phyloP scores from a whole-genome alignment of 2,797 vertebrate genomes.

The Monodelphis domestica region DNA sequence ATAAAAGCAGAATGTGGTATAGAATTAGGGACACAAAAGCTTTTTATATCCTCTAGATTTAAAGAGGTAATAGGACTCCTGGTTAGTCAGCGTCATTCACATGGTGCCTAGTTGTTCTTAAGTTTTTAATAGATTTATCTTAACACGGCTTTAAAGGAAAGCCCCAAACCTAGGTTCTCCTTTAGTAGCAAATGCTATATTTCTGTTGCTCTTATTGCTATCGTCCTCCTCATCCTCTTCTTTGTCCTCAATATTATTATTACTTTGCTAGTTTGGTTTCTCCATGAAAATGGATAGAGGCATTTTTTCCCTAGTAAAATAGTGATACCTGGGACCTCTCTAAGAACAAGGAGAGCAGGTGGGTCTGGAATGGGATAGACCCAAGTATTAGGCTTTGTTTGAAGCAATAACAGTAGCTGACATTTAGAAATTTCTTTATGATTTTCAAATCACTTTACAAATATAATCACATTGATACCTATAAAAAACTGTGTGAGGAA shows the following conservation, averaged over 20 bases:
- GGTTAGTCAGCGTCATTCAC: not conserved
- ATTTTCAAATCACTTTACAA: too few relatives aligned
- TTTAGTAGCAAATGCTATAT: not conserved
- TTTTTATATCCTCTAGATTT: conserved; percentile 3
- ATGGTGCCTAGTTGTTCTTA: not conserved
- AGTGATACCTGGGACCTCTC: not conserved
- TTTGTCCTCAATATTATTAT: too few relatives aligned
- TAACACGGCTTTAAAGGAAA: not conserved
- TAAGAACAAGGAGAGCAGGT: not conserved
- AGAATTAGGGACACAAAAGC: not conserved
- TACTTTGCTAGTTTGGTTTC: not conserved
- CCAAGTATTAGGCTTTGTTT: not conserved
- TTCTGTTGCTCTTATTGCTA: not conserved
- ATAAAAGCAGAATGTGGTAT: not conserved
- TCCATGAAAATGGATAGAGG: not conserved
- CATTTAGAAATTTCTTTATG: too few relatives aligned
- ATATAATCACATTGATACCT: too few relatives aligned
- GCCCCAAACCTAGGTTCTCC: not conserved
- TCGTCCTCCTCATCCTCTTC: too few relatives aligned
- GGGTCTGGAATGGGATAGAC: not conserved
- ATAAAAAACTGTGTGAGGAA: too few relatives aligned
- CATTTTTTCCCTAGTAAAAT: not conserved
- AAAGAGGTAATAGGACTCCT: not conserved
- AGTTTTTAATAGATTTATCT: not conserved
- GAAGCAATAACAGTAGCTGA: too few relatives aligned